Evolutionary conservation across 2,888 invertebrate species (phyloP), one percentile per base, ranked within the genome.

Genomic region (Apamea crenata): DNA sequence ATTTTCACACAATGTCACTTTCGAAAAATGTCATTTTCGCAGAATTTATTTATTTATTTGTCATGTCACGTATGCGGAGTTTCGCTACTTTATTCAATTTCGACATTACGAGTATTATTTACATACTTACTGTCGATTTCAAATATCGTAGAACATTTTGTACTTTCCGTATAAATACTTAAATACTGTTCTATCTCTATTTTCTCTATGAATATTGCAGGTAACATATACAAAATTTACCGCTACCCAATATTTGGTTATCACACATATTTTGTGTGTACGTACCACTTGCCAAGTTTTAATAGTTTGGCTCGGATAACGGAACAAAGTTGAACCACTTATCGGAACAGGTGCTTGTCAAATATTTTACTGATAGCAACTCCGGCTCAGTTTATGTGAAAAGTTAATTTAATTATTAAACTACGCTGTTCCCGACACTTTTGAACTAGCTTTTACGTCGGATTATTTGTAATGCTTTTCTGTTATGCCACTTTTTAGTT

Each of bases 261-360:
- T 77, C 68, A 74, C 74, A 72, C 40, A 67, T 78, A 81, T 86
- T 83, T 78, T 75, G 71, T 67, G 29, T 80, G 50, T 82, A 77
- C 71, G 56, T 78, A 81, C 77, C 79, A 85, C 81, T 81, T 81
- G 78, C 77, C 66, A 83, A 90, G 91, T 89, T 90, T 87, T 84
- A 87, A 89, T 85, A 88, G 89, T 89, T 87, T 70, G 74, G 77
- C 78, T 82, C 67, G 80, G 75, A 78, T 82, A 82, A 71, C 82
- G 44, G 74, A 77, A 84, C 83, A 81, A 85, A 87, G 86, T 87
- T 90, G 71, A 61, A 76, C 74, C 83, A 86, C 85, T 85, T 90
- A 89, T 87, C 81, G 83, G 69, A 86, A 87, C 84, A 84, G 87
- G 83, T 88, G 85, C 81, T 79, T 85, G 86, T 84, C 87, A 89